Evolutionary conservation across 2,113 vertebrate species (phyloP).

Genomic region (Rallus limicola): DNA sequence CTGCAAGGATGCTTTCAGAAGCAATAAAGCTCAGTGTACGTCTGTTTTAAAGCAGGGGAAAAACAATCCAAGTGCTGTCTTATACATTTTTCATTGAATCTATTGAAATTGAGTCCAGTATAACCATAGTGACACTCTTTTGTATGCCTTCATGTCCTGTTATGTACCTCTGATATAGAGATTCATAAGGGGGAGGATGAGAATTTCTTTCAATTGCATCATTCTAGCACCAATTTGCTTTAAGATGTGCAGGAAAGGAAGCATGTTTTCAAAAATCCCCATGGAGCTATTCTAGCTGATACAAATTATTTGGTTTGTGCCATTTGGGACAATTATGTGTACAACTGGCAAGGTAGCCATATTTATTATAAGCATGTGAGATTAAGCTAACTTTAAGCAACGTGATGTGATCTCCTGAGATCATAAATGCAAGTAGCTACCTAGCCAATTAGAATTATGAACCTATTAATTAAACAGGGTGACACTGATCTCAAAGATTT

Average conservation of each 20-base stretch:
- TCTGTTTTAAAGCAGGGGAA: not conserved
- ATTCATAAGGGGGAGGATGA: no score
- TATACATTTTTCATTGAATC: not conserved
- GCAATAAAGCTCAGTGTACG: not conserved
- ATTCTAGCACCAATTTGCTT: not conserved
- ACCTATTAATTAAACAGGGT: not conserved
- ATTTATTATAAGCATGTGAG: not conserved
- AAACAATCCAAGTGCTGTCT: not conserved
- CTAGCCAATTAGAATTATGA: not conserved
- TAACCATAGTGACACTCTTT: not conserved
- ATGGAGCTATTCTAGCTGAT: not conserved
- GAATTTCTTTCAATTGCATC: not conserved
- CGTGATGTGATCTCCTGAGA: not conserved
- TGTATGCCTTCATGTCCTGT: not conserved
- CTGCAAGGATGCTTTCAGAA: conserved; percentile 32
- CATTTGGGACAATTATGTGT: not conserved
- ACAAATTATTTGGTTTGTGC: not conserved
- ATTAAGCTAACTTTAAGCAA: not conserved
- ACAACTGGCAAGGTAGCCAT: not conserved
- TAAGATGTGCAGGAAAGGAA: not conserved
- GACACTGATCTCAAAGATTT: not conserved
- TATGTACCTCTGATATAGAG: not conserved
- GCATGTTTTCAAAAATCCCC: not conserved
- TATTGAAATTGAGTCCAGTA: not conserved
- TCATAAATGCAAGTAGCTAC: not conserved